phyloP scores from a whole-genome alignment of 2,797 vertebrate species.

The Valencia hispanica region DNA sequence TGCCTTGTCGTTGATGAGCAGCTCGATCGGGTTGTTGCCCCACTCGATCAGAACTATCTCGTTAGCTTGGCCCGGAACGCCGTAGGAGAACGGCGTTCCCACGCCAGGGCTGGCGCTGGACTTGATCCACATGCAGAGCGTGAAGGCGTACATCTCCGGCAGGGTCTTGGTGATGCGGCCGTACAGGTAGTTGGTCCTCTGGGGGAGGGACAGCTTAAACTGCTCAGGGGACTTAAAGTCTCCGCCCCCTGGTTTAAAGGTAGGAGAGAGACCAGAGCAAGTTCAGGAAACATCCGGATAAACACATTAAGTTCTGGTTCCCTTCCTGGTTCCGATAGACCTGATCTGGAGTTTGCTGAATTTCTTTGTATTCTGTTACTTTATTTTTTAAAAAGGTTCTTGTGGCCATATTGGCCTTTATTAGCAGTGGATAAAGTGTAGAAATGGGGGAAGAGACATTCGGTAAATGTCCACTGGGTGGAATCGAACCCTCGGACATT shows the following conservation, averaged over 20 bases:
- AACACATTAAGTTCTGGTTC: not conserved
- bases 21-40: constrained; percentile 97
- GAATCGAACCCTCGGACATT: too few relatives aligned
- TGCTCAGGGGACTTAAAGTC: constrained; percentile 93
- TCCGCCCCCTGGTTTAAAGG: constrained; percentile 44
- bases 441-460: too few relatives aligned
- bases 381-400: too few relatives aligned
- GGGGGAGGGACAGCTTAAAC: constrained; percentile 93
- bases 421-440: too few relatives aligned
- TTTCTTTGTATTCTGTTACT: too few relatives aligned
- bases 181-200: constrained; percentile 96
- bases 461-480: too few relatives aligned
- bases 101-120: constrained; percentile 92
- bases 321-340: too few relatives aligned
- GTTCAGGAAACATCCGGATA: not conserved
- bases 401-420: too few relatives aligned
- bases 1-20: constrained; percentile 96
- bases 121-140: constrained; percentile 96
- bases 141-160: constrained; percentile 96
- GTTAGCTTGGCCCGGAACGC: constrained; percentile 94
- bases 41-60: constrained; percentile 98
- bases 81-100: constrained; percentile 96
- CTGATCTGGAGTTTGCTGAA: not conserved
- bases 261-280: not conserved
- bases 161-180: constrained; percentile 94